A percentile compares a stretch with the other conserved stretches of the same genome.
Conservation (phyloP, 1,140 invertebrate genomes). For the Eulimnadia texana region DNA sequence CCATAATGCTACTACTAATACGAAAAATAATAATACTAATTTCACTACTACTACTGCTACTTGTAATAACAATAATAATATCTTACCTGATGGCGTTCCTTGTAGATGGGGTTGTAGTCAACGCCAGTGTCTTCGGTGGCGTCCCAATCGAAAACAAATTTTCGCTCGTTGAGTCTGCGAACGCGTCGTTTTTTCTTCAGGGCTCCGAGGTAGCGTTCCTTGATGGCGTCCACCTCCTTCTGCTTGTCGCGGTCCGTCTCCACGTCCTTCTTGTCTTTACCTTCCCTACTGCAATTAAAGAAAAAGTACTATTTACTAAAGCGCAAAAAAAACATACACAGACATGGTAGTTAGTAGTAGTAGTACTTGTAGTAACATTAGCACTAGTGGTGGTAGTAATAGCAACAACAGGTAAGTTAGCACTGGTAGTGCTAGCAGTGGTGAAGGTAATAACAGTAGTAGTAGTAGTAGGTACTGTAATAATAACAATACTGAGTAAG, state of each 20-base stretch:
- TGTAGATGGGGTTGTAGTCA: conserved; percentile 95
- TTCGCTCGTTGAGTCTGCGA: conserved; percentile 85
- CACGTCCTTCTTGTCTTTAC: conserved; percentile 24
- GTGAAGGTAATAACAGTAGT: too few species aligned
- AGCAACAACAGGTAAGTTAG: too few species aligned
- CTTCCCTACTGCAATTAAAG: conserved; percentile 24
- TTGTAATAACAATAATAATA: background rate
- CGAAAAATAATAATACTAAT: too few species aligned
- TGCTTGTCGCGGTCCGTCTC: conserved; percentile 62
- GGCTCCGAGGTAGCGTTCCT: conserved; percentile 87
- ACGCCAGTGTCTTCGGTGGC: conserved; percentile 93
- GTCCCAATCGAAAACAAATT: conserved; percentile 99
- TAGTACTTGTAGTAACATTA: too few species aligned
- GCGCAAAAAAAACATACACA: too few species aligned
- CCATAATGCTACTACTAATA: too few species aligned
- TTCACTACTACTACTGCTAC: too few species aligned
- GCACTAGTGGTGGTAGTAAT: too few species aligned
- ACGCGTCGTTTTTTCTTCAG: conserved; percentile 87
- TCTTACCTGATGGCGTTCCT: conserved; percentile 74
- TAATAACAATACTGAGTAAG: too few species aligned
- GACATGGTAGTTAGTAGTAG: too few species aligned
- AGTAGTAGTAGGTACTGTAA: too few species aligned
- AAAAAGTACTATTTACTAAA: background rate
- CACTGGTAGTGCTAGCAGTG: too few species aligned
- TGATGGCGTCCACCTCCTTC: conserved; percentile 80